phyloP scores from a whole-genome alignment of 2,797 vertebrate genomes.

The Acanthiza pusilla region DNA sequence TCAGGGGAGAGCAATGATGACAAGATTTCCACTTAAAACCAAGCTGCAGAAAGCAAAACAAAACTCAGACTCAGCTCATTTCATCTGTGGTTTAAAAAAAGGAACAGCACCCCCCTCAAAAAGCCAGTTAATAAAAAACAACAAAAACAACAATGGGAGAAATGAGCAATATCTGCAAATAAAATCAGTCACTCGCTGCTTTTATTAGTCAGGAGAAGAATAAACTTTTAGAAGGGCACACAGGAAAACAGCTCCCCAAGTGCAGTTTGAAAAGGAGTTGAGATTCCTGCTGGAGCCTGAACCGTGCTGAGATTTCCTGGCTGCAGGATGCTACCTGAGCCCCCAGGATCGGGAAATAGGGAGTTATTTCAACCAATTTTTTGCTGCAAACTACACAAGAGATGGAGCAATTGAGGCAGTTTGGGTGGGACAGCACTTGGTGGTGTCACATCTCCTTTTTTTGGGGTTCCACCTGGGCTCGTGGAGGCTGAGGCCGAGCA shows the following conservation, averaged over 20 bases:
- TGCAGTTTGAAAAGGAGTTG: background rate
- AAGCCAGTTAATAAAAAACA: background rate
- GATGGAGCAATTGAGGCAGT: background rate
- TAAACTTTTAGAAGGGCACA: background rate
- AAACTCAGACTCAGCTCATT: conserved; percentile 37
- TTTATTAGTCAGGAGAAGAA: conserved; percentile 15
- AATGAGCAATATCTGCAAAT: conserved; percentile 51
- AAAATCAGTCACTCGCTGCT: background rate
- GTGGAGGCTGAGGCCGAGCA: background rate
- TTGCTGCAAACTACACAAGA: background rate
- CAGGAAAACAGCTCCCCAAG: background rate
- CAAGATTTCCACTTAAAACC: conserved; percentile 22
- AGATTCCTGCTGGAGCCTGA: background rate
- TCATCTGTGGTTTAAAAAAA: conserved; percentile 42
- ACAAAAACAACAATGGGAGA: background rate
- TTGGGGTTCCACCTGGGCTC: background rate
- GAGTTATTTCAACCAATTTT: background rate
- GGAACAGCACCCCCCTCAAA: background rate
- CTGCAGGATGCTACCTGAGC: background rate
- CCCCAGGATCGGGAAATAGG: accelerated
- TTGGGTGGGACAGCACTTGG: background rate
- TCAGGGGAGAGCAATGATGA: conserved; percentile 7
- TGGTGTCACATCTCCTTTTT: accelerated
- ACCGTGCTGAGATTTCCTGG: background rate
- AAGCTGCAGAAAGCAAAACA: conserved; percentile 16